Evolutionary conservation across 2,888 invertebrate genomes (phyloP), one percentile per base, ranked within the genome.

Genomic region (Biston stratarius): DNA sequence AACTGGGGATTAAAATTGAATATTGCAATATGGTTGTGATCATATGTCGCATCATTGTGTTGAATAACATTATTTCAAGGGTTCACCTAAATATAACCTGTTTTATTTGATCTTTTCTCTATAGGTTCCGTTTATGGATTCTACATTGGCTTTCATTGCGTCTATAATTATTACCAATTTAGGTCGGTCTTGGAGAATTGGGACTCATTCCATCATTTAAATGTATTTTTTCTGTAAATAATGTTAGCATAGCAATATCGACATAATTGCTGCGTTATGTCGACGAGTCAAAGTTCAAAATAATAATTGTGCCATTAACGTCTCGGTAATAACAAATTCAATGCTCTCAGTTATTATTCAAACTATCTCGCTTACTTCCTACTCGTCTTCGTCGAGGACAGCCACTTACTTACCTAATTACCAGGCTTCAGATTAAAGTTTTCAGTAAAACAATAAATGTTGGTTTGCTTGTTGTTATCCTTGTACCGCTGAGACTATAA

Each of bases 341-440:
- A 76, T 71, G 76, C 75, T 78, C 67, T 73, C 77, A 76, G 77
- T 84, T 80, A 81, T 78, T 76, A 73, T 61, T 75, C 60, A 70
- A 72, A 74, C 83, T 75, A 77, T 83, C 84, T 71, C 61, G 60
- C 71, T 47, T 36, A 77, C 79, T 82, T 81, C 81, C 81, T 83
- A 72, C 66, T 73, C 67, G 67, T 75, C 73, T 74, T 53, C 34
- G 64, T 51, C 34, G 65, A 74, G 75, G 71, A 68, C 71, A 71
- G 45, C 73, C 73, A 24, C 24, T 24, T 24, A 38, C 15, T 24
- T 57, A 10, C 44, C 59, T 70, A 62, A 58, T 62, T 71, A 69
- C 62, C 70, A 76, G 74, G 67, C 74, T 75, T 78, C 74, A 73
- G 69, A 77, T 77, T 72, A 73, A 76, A 74, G 70, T 67, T 74